Evolutionary conservation across 2,888 invertebrate species (phyloP).

Genomic region (Philopedon plagiatum): DNA sequence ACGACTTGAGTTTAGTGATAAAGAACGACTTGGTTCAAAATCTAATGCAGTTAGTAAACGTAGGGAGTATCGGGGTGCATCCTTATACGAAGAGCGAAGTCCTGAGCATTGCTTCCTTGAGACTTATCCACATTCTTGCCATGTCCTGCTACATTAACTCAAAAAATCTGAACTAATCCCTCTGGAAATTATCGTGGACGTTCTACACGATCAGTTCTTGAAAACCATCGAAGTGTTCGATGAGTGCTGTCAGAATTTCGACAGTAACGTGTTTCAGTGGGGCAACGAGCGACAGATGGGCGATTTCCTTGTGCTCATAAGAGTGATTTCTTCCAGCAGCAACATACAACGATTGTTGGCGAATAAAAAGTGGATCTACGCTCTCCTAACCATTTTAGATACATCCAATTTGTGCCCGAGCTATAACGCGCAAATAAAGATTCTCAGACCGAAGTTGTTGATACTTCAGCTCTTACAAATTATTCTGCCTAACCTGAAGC

Average conservation of each 20-base stretch:
- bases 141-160: slow-evolving; percentile 72
- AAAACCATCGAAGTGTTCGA: slow-evolving; percentile 56
- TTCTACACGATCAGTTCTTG: slow-evolving; percentile 70
- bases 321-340: slow-evolving; percentile 70
- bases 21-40: slow-evolving; percentile 71
- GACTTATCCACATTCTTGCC: slow-evolving; percentile 72
- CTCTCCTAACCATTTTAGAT: slow-evolving; percentile 68
- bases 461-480: slow-evolving; percentile 71
- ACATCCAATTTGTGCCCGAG: slow-evolving; percentile 57
- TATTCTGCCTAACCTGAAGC: slow-evolving; percentile 68
- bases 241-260: slow-evolving; percentile 53
- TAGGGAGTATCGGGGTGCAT: slow-evolving; percentile 23
- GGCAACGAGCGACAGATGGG: slow-evolving; percentile 68
- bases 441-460: slow-evolving; percentile 71
- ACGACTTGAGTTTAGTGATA: slow-evolving; percentile 73
- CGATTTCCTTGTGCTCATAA: slow-evolving; percentile 72
- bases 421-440: slow-evolving; percentile 64
- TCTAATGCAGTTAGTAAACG: slow-evolving; percentile 64
- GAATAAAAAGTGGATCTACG: slow-evolving; percentile 70
- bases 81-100: slow-evolving; percentile 61
- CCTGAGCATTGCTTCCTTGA: slow-evolving; percentile 69
- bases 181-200: slow-evolving; percentile 71
- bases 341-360: slow-evolving; percentile 69
- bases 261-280: slow-evolving; percentile 47
- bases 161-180: slow-evolving; percentile 69